Percentiles rank a stretch among this genome's conserved stretches.
These are phyloP conservation scores for Himantopus leucocephalus DNA, from an alignment of 2,113 vertebrate genomes.

Conservation along the genomic window DNA sequence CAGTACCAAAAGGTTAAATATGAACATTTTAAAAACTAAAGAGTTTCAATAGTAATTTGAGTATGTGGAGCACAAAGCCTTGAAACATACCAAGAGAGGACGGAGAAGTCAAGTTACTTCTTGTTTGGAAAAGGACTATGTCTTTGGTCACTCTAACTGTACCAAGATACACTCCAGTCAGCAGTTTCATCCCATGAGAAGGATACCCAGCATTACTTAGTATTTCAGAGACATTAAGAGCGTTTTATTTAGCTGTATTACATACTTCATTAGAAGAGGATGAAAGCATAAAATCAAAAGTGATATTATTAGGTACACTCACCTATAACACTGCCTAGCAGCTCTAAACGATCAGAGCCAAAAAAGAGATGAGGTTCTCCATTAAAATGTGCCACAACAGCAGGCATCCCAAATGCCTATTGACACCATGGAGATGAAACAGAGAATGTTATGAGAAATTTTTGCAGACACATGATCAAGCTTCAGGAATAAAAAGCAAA, in stretches of 20 bases:
- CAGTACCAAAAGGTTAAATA: background rate
- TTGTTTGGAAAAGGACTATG: background rate
- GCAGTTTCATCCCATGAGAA: background rate
- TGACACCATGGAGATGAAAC: background rate
- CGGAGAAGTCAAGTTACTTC: background rate
- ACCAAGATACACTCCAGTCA: background rate
- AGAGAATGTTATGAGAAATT: background rate
- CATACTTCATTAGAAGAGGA: background rate
- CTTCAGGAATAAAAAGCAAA: background rate
- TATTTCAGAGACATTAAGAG: background rate
- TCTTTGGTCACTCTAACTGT: background rate
- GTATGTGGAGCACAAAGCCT: background rate
- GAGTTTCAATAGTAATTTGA: background rate
- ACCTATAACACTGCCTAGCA: conserved; percentile 87
- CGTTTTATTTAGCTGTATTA: background rate
- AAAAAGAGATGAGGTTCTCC: conserved; percentile 83
- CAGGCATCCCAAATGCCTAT: conserved; percentile 89
- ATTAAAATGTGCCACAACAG: conserved; percentile 79
- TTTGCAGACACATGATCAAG: background rate
- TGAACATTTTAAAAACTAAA: background rate
- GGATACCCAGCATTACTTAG: background rate
- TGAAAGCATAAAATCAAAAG: background rate
- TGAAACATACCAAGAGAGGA: background rate
- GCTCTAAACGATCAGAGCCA: conserved; percentile 90
- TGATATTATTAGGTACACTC: conserved; percentile 39